phyloP scores from a whole-genome alignment of 2,797 vertebrate species.

The Lutjanus campechanus region DNA sequence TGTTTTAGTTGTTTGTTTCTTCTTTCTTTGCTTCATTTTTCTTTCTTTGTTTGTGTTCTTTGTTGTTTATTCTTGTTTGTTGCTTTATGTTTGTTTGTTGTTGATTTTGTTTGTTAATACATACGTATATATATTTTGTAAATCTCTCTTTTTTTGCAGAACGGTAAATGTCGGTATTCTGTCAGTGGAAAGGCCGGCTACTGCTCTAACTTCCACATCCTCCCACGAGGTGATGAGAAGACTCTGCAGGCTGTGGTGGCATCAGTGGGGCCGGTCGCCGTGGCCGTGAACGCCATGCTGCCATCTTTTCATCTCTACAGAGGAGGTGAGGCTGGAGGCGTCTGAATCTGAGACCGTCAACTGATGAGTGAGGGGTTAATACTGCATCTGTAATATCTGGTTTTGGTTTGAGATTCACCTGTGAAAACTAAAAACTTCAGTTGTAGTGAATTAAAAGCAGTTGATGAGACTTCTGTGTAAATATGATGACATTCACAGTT shows the following conservation, averaged over 20 bases:
- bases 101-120: background rate
- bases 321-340: slow-evolving; percentile 72
- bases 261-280: slow-evolving; percentile 81
- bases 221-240: slow-evolving; percentile 75
- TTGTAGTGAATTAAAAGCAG: background rate
- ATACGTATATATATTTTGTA: background rate
- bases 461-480: background rate
- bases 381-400: background rate
- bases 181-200: slow-evolving; percentile 72
- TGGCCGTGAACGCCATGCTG: slow-evolving; percentile 79
- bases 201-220: slow-evolving; percentile 72
- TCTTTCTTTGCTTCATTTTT: background rate
- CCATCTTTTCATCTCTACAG: slow-evolving; percentile 83
- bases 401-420: background rate
- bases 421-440: background rate
- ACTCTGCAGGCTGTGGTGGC: slow-evolving; percentile 76
- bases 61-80: background rate
- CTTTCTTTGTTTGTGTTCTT: background rate
- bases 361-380: background rate
- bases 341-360: background rate
- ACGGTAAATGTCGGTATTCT: slow-evolving; percentile 80
- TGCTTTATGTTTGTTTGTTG: background rate
- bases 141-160: slow-evolving; percentile 58
- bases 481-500: background rate
- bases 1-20: background rate